Conservation (phyloP, 2,888 invertebrate genomes). For the Drosophila austrosaltans region DNA sequence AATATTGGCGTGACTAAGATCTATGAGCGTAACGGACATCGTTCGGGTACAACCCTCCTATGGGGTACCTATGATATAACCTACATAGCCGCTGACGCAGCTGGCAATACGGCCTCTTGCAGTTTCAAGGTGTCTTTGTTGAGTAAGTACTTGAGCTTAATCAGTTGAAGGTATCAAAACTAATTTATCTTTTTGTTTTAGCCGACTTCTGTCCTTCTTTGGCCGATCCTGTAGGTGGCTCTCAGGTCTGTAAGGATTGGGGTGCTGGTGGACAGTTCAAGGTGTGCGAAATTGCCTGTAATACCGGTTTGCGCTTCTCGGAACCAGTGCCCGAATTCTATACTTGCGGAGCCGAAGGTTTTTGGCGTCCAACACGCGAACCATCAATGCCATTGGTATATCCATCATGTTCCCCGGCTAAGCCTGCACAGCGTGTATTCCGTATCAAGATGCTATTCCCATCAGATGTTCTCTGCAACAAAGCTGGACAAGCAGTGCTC, state of each 20-base stretch:
- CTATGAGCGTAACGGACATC: conserved; percentile 93
- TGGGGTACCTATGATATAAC: conserved; percentile 97
- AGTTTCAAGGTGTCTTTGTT: conserved; percentile 95
- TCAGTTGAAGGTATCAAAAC: not conserved
- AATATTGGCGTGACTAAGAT: conserved; percentile 92
- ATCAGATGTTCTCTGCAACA: conserved; percentile 97
- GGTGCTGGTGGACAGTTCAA: conserved; percentile 98
- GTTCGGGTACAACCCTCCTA: conserved; percentile 93
- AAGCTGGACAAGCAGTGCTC: conserved; percentile 96
- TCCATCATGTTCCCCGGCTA: conserved; percentile 94
- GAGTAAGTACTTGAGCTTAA: conserved; percentile 86
- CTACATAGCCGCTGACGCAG: conserved; percentile 96
- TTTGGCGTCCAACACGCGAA: conserved; percentile 95
- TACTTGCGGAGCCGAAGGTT: conserved; percentile 98
- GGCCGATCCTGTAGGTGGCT: conserved; percentile 95
- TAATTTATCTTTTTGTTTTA: conserved; percentile 71
- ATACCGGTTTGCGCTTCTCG: conserved; percentile 94
- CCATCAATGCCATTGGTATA: conserved; percentile 92
- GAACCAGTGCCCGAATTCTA: conserved; percentile 98
- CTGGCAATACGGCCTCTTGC: conserved; percentile 95
- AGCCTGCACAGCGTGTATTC: conserved; percentile 97
- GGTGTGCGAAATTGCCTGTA: conserved; percentile 95
- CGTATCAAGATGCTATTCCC: conserved; percentile 97
- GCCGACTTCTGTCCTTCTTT: conserved; percentile 96
- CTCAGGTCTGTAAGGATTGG: conserved; percentile 97